Evolutionary conservation across 2,113 vertebrate species (phyloP).

Genomic region (Oryctolagus cuniculus): mOryCun1.1 NC_091434.1:76721501-76722000

Average conservation of each 20-base stretch:
- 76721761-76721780: background rate
- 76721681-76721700: background rate
- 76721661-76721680: background rate
- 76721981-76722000: background rate
- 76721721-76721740: background rate
- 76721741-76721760: background rate
- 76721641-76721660: background rate
- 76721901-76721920: background rate
- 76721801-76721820: background rate
- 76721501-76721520: background rate
- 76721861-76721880: background rate
- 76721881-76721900: background rate
- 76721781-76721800: background rate
- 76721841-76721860: background rate
- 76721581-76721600: background rate
- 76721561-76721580: background rate
- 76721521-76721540: background rate
- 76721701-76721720: background rate
- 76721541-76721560: background rate
- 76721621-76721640: background rate
- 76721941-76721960: background rate
- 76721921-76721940: slow-evolving; percentile 9
- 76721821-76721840: background rate
- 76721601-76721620: background rate
- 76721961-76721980: background rate